Evolutionary conservation across 2,888 invertebrate genomes (phyloP).

Genomic region (Muscina levida): DNA sequence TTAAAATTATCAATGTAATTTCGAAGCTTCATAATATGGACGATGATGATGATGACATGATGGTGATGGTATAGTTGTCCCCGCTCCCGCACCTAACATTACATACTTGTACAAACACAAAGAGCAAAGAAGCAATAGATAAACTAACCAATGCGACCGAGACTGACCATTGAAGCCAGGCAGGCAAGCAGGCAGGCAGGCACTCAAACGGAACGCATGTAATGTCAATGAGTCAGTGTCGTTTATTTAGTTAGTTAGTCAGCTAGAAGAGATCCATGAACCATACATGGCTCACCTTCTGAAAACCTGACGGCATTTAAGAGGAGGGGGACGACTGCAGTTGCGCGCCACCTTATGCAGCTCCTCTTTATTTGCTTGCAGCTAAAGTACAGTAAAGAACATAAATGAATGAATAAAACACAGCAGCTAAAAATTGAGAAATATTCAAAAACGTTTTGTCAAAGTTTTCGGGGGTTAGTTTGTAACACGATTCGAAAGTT

Average conservation of each 20-base stretch:
- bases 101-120: background rate
- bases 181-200: slow-evolving; percentile 12
- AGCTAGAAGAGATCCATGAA: slow-evolving; percentile 4
- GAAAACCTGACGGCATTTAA: background rate
- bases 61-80: background rate
- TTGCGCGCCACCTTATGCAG: no score
- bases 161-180: slow-evolving; percentile 14
- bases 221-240: background rate
- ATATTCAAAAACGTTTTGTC: no score
- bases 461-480: background rate
- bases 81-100: no score
- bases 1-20: slow-evolving; percentile 48
- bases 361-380: no score
- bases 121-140: slow-evolving; percentile 6
- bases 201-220: slow-evolving; percentile 38
- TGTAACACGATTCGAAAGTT: no score
- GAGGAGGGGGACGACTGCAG: no score
- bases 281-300: background rate
- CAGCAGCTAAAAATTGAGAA: no score
- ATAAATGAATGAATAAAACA: no score
- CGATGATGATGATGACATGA: background rate
- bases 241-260: background rate
- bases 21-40: slow-evolving; percentile 49
- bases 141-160: background rate
- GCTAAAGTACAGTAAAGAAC: no score